Conservation (phyloP, 2,797 vertebrate species). For the Pseudomugil tenellus region DNA sequence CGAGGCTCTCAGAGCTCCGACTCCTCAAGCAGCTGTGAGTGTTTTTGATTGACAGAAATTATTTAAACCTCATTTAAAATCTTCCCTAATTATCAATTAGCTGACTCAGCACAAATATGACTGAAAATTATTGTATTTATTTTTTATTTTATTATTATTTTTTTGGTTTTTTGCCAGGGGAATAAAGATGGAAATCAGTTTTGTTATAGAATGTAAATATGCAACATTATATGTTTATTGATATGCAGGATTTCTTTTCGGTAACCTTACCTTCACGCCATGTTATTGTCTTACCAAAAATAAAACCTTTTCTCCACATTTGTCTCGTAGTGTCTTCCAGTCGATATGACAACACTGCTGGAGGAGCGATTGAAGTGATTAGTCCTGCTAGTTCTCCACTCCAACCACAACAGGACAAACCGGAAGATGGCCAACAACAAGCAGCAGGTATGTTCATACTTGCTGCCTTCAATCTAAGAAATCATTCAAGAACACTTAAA, state of each 20-base stretch:
- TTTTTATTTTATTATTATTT: too few species aligned
- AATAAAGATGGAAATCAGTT: neutral
- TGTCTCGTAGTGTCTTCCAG: conserved; percentile 87
- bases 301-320: conserved; percentile 7
- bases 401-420: conserved; percentile 89
- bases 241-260: too few species aligned
- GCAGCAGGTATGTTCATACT: conserved; percentile 81
- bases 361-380: conserved; percentile 95
- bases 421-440: conserved; percentile 88
- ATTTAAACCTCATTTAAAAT: neutral
- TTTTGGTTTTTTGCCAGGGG: neutral
- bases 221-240: too few species aligned
- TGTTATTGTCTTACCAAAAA: neutral
- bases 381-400: conserved; percentile 94
- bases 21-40: conserved; percentile 96
- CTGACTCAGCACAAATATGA: neutral
- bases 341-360: conserved; percentile 88
- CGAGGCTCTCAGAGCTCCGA: conserved; percentile 95
- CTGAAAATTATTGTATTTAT: neutral
- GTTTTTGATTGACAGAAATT: neutral
- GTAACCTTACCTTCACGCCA: neutral
- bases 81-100: neutral
- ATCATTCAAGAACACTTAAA: neutral
- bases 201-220: neutral
- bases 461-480: neutral